Conservation (phyloP, 30 jellyfish, hydroid and myxozoan species). For the Aurelia coerulea region DNA sequence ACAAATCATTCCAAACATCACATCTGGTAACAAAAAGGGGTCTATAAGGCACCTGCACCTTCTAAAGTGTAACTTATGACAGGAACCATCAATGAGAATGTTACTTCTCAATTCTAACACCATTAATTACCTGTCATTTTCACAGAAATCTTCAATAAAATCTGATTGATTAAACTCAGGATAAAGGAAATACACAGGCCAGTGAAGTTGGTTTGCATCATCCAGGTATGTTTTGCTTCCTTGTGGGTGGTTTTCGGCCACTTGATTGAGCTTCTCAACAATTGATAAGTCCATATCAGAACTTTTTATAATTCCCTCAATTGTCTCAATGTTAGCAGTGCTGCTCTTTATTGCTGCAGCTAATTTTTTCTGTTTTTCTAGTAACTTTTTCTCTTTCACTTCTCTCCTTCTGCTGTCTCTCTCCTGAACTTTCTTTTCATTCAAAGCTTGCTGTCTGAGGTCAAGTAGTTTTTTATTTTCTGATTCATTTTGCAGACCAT, state of each 20-base stretch:
- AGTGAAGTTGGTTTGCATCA: conserved; percentile 74
- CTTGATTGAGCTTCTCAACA: conserved; percentile 15
- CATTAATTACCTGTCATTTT: conserved; percentile 62
- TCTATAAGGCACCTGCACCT: no score
- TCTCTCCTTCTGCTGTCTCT: conserved; percentile 78
- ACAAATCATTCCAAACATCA: no score
- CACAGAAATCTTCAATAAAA: conserved; percentile 88
- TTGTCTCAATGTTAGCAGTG: no score
- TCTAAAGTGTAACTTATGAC: no score
- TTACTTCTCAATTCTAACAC: no score
- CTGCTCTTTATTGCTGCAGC: conserved; percentile 53
- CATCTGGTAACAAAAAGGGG: no score
- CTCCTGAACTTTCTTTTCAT: conserved; percentile 79
- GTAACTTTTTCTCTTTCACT: conserved; percentile 35
- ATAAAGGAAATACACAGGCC: conserved; percentile 93
- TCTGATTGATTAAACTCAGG: conserved; percentile 96
- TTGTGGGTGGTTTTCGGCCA: conserved; percentile 61
- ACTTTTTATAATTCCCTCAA: no score
- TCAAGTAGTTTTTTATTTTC: conserved; percentile 43
- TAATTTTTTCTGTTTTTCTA: conserved; percentile 42
- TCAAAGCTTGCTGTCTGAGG: conserved; percentile 54
- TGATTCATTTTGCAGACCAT: conserved; percentile 72
- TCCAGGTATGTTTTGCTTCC: conserved; percentile 68
- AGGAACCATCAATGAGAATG: no score
- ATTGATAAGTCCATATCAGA: not conserved